These are phyloP conservation scores for Buteo buteo DNA, from an alignment of 2,113 vertebrate species.

Conservation along the genomic window DNA sequence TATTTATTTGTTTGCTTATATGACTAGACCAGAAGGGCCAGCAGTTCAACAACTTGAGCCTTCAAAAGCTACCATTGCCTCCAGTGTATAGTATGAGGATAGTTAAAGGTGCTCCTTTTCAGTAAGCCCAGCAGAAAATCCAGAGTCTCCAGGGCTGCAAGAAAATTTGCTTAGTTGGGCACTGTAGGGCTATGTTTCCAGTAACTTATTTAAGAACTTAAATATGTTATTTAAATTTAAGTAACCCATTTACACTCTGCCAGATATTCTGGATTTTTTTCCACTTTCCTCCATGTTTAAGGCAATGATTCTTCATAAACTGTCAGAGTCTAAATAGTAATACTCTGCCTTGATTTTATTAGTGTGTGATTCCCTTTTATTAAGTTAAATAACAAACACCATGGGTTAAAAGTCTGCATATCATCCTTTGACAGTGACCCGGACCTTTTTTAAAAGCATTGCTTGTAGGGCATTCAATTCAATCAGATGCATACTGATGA, in stretches of 20 bases:
- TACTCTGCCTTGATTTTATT: not conserved
- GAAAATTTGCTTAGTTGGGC: not conserved
- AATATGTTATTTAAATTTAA: not conserved
- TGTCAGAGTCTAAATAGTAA: not conserved
- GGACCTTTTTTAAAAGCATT: conserved; percentile 25
- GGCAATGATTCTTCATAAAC: not conserved
- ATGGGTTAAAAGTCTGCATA: not conserved
- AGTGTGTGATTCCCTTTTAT: not conserved
- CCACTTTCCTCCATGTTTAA: not conserved
- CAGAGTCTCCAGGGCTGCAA: not conserved
- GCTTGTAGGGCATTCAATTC: not conserved
- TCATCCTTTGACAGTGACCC: not conserved
- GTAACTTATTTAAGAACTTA: not conserved
- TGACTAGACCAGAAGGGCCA: not conserved
- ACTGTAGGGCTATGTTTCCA: not conserved
- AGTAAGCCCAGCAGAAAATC: not conserved
- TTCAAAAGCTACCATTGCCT: not conserved
- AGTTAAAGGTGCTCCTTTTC: not conserved
- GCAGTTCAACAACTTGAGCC: not conserved
- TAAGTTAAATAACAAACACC: not conserved
- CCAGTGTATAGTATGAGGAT: not conserved
- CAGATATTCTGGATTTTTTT: not conserved
- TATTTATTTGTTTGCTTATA: not conserved
- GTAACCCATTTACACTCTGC: not conserved
- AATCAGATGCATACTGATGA: not conserved